A percentile compares a stretch with the other conserved stretches of the same genome.
Evolutionary conservation across 2,888 invertebrate species (phyloP).

Genomic region (Hoplodrina ambigua): DNA sequence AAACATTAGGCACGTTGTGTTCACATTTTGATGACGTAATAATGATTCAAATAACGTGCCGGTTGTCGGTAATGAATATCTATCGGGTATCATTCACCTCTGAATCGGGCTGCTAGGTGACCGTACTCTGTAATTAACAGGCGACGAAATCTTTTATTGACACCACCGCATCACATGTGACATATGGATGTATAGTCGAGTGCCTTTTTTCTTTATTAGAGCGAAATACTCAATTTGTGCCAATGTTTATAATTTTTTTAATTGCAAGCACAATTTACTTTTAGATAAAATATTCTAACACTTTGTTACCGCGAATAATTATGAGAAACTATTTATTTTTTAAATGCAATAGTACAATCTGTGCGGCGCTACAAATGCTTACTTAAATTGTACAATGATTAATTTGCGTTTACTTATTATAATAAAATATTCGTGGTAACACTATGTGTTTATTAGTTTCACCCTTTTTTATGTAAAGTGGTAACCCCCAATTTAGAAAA

Average conservation of each 20-base stretch:
- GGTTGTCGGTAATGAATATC: conserved; percentile 16
- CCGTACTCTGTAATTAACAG: background rate
- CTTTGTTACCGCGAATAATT: conserved; percentile 50
- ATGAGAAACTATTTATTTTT: background rate
- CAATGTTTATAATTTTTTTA: conserved; percentile 74
- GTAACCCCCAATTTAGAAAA: conserved; percentile 49
- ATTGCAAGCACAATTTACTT: conserved; percentile 67
- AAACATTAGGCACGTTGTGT: conserved; percentile 7
- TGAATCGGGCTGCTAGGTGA: conserved; percentile 18
- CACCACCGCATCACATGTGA: conserved; percentile 41
- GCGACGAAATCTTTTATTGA: background rate
- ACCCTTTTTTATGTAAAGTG: conserved; percentile 42
- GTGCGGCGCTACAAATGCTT: background rate
- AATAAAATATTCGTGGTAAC: conserved; percentile 49
- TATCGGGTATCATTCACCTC: conserved; percentile 8
- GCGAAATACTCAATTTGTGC: conserved; percentile 84
- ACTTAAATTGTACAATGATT: background rate
- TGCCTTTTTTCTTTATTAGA: conserved; percentile 71
- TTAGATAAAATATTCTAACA: conserved; percentile 53
- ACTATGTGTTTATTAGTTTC: conserved; percentile 30
- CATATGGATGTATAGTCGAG: conserved; percentile 61
- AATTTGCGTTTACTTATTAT: conserved; percentile 1
- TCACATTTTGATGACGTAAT: background rate
- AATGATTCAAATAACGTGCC: background rate
- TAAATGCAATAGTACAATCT: conserved; percentile 4